phyloP scores from a whole-genome alignment of 2,113 vertebrate genomes.

The Antechinus stuartii region DNA sequence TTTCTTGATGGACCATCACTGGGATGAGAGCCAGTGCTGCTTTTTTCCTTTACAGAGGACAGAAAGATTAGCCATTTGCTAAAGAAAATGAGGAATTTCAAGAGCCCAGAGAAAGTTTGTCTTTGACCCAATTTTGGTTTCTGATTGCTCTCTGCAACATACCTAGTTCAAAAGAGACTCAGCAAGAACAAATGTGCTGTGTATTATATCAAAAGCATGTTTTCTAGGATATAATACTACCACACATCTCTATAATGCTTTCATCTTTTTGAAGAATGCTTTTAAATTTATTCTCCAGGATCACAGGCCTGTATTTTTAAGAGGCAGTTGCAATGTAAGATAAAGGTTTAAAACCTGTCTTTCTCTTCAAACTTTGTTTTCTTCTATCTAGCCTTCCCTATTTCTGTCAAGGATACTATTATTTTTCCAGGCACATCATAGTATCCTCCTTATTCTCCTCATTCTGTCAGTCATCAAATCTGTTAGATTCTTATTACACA shows the following conservation, averaged over 20 bases:
- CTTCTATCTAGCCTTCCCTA: background rate
- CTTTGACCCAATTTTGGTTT: conserved; percentile 7
- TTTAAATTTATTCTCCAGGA: background rate
- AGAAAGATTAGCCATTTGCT: background rate
- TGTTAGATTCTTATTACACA: background rate
- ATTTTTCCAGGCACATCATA: background rate
- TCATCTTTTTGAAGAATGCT: background rate
- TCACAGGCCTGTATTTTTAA: background rate
- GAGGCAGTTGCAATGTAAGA: background rate
- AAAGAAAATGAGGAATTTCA: background rate
- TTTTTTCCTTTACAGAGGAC: background rate
- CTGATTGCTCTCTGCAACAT: background rate
- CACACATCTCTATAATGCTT: background rate
- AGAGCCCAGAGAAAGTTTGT: background rate
- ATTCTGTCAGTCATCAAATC: background rate
- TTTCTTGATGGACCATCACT: background rate
- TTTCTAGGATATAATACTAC: background rate
- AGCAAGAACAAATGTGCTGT: background rate
- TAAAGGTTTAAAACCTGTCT: background rate
- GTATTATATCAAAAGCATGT: background rate
- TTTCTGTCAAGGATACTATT: background rate
- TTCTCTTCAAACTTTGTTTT: background rate
- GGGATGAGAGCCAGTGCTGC: background rate
- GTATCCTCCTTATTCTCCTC: background rate
- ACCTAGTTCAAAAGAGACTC: background rate